These are phyloP conservation scores for Chymomyza costata DNA, from an alignment of 1,140 invertebrate species.

Conservation along the genomic window DNA sequence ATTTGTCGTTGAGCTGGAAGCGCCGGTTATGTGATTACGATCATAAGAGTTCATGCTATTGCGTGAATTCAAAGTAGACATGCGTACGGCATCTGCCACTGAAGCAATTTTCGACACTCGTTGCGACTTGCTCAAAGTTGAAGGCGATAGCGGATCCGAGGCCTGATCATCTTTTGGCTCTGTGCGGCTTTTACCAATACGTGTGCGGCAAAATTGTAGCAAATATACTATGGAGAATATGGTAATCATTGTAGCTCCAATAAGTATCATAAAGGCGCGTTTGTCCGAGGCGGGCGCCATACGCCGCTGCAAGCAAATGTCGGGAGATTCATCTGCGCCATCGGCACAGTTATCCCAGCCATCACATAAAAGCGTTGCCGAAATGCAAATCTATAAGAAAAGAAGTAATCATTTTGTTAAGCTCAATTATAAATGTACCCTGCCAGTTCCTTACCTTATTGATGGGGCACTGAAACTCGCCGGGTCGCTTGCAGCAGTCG, in stretches of 20 bases:
- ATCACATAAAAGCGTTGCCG: conserved; percentile 80
- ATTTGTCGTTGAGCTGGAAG: conserved; percentile 85
- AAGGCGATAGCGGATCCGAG: conserved; percentile 79
- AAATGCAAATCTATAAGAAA: conserved; percentile 77
- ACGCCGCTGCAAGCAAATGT: conserved; percentile 77
- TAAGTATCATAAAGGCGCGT: conserved; percentile 75
- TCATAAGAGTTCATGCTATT: conserved; percentile 83
- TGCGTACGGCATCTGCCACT: conserved; percentile 79
- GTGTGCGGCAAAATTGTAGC: conserved; percentile 76
- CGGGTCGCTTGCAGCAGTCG: conserved; percentile 78
- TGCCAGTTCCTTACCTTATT: conserved; percentile 75
- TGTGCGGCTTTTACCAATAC: conserved; percentile 75
- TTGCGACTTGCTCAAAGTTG: conserved; percentile 75
- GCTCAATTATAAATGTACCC: conserved; percentile 17
- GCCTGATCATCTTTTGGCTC: conserved; percentile 78
- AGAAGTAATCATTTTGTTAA: too few species aligned
- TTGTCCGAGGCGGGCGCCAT: conserved; percentile 75
- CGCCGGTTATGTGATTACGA: conserved; percentile 87
- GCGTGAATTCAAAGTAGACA: conserved; percentile 81
- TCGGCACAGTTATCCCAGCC: conserved; percentile 84
- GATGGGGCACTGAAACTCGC: conserved; percentile 81
- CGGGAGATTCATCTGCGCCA: conserved; percentile 82
- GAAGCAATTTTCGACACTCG: conserved; percentile 76
- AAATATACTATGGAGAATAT: conserved; percentile 76
- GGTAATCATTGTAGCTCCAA: conserved; percentile 76